Conservation (phyloP, 2,888 invertebrate species). For the Thymelicus sylvestris region DNA sequence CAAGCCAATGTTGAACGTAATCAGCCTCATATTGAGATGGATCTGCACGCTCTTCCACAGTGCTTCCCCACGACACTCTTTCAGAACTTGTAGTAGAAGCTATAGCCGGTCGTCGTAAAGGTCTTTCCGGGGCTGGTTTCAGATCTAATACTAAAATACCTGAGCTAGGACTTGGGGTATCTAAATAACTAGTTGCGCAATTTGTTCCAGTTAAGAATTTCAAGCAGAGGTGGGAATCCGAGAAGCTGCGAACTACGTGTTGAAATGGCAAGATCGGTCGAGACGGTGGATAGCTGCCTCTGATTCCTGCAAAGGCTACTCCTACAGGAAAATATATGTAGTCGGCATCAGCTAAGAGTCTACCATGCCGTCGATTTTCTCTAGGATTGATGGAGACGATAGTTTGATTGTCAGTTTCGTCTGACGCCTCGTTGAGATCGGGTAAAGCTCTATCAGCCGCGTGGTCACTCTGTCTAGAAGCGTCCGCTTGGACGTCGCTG, state of each 20-base stretch:
- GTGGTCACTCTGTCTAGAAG: slow-evolving; percentile 85
- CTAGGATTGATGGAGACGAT: slow-evolving; percentile 80
- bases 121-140: slow-evolving; percentile 83
- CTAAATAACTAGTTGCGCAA: slow-evolving; percentile 78
- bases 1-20: slow-evolving; percentile 90
- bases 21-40: slow-evolving; percentile 88
- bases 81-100: slow-evolving; percentile 79
- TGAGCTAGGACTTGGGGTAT: slow-evolving; percentile 86
- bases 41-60: slow-evolving; percentile 83
- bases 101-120: slow-evolving; percentile 84
- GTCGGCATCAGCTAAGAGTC: slow-evolving; percentile 86
- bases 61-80: slow-evolving; percentile 85
- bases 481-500: slow-evolving; percentile 91
- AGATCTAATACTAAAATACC: slow-evolving; percentile 86
- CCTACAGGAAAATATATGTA: slow-evolving; percentile 88
- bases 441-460: slow-evolving; percentile 85
- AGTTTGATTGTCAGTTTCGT: slow-evolving; percentile 87
- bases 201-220: slow-evolving; percentile 87
- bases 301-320: slow-evolving; percentile 85
- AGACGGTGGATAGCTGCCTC: slow-evolving; percentile 90
- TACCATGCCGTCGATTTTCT: slow-evolving; percentile 81
- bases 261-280: slow-evolving; percentile 89
- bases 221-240: slow-evolving; percentile 89
- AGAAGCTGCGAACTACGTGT: slow-evolving; percentile 90
- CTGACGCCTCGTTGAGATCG: slow-evolving; percentile 90